phyloP scores from a whole-genome alignment of 2,113 vertebrate genomes.

The Oncorhynchus clarkii region DNA sequence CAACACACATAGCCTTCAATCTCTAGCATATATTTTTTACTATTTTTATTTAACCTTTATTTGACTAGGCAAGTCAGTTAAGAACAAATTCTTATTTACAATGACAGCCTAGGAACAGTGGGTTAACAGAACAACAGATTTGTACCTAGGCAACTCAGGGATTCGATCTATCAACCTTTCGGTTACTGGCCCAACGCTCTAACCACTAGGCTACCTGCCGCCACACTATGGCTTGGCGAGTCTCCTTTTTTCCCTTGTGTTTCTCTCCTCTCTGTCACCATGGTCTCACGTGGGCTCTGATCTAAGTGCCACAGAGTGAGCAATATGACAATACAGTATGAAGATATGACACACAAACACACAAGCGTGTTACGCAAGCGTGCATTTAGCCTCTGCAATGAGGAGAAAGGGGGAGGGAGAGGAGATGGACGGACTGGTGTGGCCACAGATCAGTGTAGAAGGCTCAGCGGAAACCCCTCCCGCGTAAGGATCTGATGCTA shows the following conservation, averaged over 20 bases:
- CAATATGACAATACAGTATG: slow-evolving; percentile 24
- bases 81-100: no score
- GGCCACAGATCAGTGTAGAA: slow-evolving; percentile 26
- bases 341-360: not conserved
- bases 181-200: no score
- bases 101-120: no score
- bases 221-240: no score
- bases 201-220: no score
- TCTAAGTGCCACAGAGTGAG: slow-evolving; percentile 37
- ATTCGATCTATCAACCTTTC: no score
- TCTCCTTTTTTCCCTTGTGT: not conserved
- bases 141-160: no score
- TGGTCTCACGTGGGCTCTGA: slow-evolving; percentile 32
- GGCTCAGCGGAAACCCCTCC: slow-evolving; percentile 9
- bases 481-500: slow-evolving; percentile 54
- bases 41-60: no score
- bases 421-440: not conserved
- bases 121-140: no score
- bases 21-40: no score
- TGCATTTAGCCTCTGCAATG: not conserved
- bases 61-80: no score
- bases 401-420: not conserved
- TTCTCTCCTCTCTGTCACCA: slow-evolving; percentile 24
- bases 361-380: not conserved
- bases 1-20: no score